Evolutionary conservation across 1,140 invertebrate species (phyloP), one percentile per base, ranked within the genome.

Genomic region (Listronotus oregonensis): DNA sequence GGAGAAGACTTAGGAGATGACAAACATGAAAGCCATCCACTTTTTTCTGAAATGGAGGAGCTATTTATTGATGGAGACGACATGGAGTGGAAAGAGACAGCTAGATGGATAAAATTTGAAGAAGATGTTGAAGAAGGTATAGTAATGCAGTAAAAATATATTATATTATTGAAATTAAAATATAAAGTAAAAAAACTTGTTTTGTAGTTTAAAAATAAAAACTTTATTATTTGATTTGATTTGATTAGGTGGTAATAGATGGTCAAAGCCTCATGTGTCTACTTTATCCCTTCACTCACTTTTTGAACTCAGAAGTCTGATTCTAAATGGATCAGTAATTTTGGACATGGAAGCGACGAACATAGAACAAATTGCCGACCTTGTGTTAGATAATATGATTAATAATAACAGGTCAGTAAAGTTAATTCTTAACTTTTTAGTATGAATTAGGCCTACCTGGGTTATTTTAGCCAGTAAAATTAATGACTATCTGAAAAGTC

Each of bases 1-100:
- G 96, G 96, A 6, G 95, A 97, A 82, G 94, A 95, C 75, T 85
- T 91, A 49, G 92, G 93, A 73, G 92, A 96, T 80, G 90, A 87
- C 34, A 89, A 86, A 31, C 88, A 91, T 73, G 89, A 91, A 82
- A 88, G 90, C 17, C 92, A 93, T 82, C 92, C 92, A 1, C 81
- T 95, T 11, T 98, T 98, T 82, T 96, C 94, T 57, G 95, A 98
- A 83, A 95, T 98, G 93, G 94, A 94, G 73, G 95, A 96, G 76
- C 85, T 98, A 64, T 87, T 92, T 55, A 86, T 85, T 70, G 91
- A 93, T 42, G 92, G 93, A 59, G 92, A 93, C 58, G 92, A 95
- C 71, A 87, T 94, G 78, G 91, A 96, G 83, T 97, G 95, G 95
- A 96, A 95, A 78, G 95, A 97, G 82, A 97, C 95, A n/a, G 95